phyloP scores from a whole-genome alignment of 2,113 vertebrate genomes.

The Myocastor coypus region DNA sequence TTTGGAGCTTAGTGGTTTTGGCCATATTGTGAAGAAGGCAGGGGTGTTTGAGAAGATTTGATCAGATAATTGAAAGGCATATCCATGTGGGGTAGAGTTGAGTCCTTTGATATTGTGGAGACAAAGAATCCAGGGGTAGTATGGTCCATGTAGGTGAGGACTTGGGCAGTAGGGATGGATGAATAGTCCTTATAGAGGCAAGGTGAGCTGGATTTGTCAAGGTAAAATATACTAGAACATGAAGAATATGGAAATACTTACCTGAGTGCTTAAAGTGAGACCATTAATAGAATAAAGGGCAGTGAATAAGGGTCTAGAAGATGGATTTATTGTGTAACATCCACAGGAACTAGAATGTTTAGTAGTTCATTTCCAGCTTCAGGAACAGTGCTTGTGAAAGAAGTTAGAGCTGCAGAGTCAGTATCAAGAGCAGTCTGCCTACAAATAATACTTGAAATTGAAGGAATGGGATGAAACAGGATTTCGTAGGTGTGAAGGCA shows the following conservation, averaged over 20 bases:
- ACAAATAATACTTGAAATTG: not conserved
- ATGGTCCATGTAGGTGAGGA: not conserved
- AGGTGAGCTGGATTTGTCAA: not conserved
- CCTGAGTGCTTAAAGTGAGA: not conserved
- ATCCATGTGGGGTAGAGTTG: not conserved
- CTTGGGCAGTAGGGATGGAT: not conserved
- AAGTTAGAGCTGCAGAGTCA: not conserved
- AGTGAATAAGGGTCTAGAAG: not conserved
- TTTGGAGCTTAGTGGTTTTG: not conserved
- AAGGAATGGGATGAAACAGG: not conserved
- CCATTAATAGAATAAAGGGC: not conserved
- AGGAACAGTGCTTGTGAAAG: no score
- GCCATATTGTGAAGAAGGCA: not conserved
- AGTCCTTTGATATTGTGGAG: not conserved
- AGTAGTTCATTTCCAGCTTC: not conserved
- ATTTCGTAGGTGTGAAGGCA: not conserved
- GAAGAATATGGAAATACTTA: not conserved
- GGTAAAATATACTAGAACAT: not conserved
- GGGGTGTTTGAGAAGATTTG: conserved; percentile 5
- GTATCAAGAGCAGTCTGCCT: rapidly evolving
- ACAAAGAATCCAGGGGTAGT: not conserved
- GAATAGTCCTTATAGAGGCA: not conserved
- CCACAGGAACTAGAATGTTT: not conserved
- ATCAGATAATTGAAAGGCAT: not conserved
- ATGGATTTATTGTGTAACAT: no score